Conservation (phyloP, 2,888 invertebrate genomes). For the Leptinotarsa tumamoca region DNA sequence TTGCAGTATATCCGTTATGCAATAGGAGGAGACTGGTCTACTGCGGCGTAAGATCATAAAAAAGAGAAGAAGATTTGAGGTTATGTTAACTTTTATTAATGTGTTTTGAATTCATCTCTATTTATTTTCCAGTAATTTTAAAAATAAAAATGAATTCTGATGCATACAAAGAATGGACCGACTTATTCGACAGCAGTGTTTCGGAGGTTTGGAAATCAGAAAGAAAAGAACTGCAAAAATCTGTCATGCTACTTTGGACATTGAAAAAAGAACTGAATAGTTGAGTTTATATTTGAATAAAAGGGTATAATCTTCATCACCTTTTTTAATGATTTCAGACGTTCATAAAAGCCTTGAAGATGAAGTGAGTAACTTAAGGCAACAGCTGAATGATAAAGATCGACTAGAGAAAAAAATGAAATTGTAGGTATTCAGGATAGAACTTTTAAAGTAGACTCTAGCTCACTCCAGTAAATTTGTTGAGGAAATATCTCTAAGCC, state of each 20-base stretch:
- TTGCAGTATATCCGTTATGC: no score
- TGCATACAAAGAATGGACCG: conserved; percentile 49
- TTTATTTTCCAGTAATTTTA: not conserved
- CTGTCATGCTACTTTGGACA: conserved; percentile 48
- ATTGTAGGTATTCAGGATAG: conserved; percentile 26
- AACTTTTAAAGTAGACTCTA: not conserved
- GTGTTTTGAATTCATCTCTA: not conserved
- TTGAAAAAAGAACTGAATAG: conserved; percentile 52
- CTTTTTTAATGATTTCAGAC: conserved; percentile 36
- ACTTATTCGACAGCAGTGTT: conserved; percentile 49
- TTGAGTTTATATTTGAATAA: conserved; percentile 22
- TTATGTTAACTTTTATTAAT: no score
- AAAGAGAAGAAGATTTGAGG: no score
- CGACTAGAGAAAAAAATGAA: conserved; percentile 28
- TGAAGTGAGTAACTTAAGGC: conserved; percentile 33
- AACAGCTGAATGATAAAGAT: conserved; percentile 39
- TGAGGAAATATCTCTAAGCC: no score
- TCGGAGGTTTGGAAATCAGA: conserved; percentile 47
- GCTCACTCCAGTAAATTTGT: no score
- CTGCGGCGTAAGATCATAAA: no score
- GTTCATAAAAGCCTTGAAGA: conserved; percentile 37
- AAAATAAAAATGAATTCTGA: conserved; percentile 21
- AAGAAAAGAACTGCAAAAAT: conserved; percentile 45
- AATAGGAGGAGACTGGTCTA: no score
- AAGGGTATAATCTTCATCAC: not conserved